Percentiles rank a stretch among this genome's conserved stretches.
phyloP scores from a whole-genome alignment of 53 echinoderm and acorn worm species.

The Patiria pectinifera region DNA sequence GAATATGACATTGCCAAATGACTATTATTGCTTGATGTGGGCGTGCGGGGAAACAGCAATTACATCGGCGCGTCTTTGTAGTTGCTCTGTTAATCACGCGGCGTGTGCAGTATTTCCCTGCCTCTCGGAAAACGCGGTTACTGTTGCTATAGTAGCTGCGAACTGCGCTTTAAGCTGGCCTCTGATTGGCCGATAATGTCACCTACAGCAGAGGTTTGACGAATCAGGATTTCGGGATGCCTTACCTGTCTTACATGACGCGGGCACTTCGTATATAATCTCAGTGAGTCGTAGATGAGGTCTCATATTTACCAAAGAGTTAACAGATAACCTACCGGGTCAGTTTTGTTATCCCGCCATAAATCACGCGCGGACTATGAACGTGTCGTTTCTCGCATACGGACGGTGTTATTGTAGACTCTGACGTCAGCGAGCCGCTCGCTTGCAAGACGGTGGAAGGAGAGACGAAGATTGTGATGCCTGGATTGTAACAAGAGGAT shows the following conservation, averaged over 20 bases:
- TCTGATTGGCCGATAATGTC: neutral
- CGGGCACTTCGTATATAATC: neutral
- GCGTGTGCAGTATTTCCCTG: neutral
- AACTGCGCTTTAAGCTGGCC: neutral
- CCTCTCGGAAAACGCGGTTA: neutral
- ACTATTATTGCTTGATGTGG: conserved; percentile 12
- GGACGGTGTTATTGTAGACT: neutral
- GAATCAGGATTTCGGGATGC: neutral
- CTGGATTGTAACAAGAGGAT: neutral
- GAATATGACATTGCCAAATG: neutral
- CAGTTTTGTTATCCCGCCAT: neutral
- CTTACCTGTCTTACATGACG: too few species aligned
- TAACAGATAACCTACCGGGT: neutral
- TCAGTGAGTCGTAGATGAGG: neutral
- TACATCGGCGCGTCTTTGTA: neutral
- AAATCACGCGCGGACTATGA: neutral
- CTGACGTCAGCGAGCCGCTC: neutral
- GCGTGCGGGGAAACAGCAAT: neutral
- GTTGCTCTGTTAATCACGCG: neutral
- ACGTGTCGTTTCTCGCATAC: neutral
- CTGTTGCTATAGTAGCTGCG: neutral
- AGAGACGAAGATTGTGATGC: neutral
- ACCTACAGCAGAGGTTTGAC: neutral
- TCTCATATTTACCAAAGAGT: neutral
- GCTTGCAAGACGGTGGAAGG: neutral